Evolutionary conservation across 2,888 invertebrate genomes (phyloP).

Genomic region (Melangyna quadrimaculata): DNA sequence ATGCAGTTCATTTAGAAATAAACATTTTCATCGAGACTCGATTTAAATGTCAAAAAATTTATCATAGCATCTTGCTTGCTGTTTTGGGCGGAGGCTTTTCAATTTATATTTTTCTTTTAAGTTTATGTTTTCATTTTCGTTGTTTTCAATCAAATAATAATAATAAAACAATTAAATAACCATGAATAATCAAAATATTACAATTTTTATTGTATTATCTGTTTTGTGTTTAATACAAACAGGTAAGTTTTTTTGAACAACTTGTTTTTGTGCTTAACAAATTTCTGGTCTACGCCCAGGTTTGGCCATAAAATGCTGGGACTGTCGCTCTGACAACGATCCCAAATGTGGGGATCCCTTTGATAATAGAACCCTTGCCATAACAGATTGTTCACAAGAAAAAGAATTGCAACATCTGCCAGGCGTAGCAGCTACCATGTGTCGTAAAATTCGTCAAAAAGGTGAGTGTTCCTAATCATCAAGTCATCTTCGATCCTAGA

Average conservation of each 20-base stretch:
- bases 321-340: constrained; percentile 93
- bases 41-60: constrained; percentile 33
- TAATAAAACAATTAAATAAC: not conserved
- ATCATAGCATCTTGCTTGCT: constrained; percentile 3
- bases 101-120: constrained; percentile 42
- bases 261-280: not conserved
- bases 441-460: constrained; percentile 95
- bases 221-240: constrained; percentile 46
- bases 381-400: constrained; percentile 88
- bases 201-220: constrained; percentile 13
- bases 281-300: constrained; percentile 80
- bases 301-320: constrained; percentile 92
- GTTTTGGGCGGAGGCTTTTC: constrained; percentile 62
- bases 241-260: constrained; percentile 19
- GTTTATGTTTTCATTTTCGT: constrained; percentile 24
- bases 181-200: constrained; percentile 40
- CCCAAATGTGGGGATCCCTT: constrained; percentile 96
- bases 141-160: constrained; percentile 5
- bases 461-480: constrained; percentile 81
- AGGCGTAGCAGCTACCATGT: constrained; percentile 90
- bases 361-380: constrained; percentile 93
- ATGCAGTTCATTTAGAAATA: constrained; percentile 10
- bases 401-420: constrained; percentile 85
- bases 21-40: not conserved
- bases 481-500: not conserved